Conservation (phyloP, 2,888 invertebrate genomes). For the Epirrita christyi region DNA sequence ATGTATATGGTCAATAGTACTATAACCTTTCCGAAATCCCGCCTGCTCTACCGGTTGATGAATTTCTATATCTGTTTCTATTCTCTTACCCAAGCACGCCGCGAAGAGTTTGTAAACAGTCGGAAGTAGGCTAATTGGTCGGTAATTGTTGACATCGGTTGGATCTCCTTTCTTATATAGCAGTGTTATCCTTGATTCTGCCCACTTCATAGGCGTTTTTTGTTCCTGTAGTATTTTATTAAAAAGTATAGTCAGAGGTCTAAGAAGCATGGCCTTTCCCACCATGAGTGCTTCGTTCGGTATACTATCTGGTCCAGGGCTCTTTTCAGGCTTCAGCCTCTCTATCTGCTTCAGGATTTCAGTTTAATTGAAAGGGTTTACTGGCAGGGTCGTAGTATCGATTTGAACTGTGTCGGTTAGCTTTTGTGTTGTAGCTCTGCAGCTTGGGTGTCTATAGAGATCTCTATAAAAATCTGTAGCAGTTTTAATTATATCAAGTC, state of each 20-base stretch:
- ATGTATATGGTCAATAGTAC: no score
- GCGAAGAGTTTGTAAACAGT: no score
- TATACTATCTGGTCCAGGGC: slow-evolving; percentile 19
- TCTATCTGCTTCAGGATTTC: slow-evolving; percentile 11
- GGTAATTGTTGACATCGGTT: slow-evolving; percentile 10
- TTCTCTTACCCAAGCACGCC: no score
- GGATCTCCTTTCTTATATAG: no score
- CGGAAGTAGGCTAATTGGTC: slow-evolving; percentile 23
- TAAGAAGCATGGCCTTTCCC: slow-evolving; percentile 2
- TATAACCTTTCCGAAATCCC: no score
- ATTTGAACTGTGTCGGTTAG: neutral
- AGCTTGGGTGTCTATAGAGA: neutral
- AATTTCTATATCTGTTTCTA: no score
- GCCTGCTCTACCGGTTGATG: no score
- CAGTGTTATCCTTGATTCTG: slow-evolving; percentile 19
- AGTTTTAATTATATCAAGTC: slow-evolving; percentile 11
- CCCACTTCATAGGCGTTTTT: slow-evolving; percentile 10
- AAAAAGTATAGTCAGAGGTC: slow-evolving; percentile 10
- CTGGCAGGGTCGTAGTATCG: neutral
- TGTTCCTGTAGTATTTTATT: slow-evolving; percentile 17
- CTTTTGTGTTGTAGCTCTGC: no score
- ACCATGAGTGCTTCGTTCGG: slow-evolving; percentile 27
- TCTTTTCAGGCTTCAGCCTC: slow-evolving; percentile 11
- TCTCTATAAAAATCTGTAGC: slow-evolving; percentile 19
- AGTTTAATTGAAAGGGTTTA: neutral